phyloP scores from a whole-genome alignment of 35 echinoderm and acorn worm species.

The Stichopus chloronotus region DNA sequence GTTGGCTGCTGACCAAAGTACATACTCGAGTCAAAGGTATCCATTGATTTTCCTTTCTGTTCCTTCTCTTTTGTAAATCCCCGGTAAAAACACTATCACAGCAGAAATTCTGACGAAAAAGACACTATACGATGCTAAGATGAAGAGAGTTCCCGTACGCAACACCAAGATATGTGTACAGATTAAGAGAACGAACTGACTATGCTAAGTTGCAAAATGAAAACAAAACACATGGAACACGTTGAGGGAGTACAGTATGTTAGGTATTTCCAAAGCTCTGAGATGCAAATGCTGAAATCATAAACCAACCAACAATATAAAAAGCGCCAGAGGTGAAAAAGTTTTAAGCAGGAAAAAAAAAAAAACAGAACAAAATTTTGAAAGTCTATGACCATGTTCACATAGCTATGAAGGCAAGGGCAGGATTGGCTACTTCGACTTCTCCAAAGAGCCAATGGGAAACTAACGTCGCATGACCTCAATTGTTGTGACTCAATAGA shows the following conservation, averaged over 20 bases:
- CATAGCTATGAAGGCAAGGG: not conserved
- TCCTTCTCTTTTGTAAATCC: too few relatives aligned
- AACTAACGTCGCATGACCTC: constrained; percentile 29
- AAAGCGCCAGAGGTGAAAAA: constrained; percentile 1
- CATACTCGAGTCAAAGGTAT: constrained; percentile 41
- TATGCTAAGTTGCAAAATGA: too few relatives aligned
- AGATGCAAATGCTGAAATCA: not conserved
- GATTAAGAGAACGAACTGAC: too few relatives aligned
- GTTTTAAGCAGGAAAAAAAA: not conserved
- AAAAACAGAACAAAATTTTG: not conserved
- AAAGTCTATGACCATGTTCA: constrained; percentile 7
- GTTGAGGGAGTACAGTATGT: not conserved
- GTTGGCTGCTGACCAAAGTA: constrained; percentile 9
- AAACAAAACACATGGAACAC: too few relatives aligned
- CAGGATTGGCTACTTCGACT: constrained; percentile 39
- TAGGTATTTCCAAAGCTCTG: not conserved
- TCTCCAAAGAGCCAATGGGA: not conserved
- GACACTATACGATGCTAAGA: too few relatives aligned
- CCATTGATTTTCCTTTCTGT: not conserved
- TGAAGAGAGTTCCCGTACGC: too few relatives aligned
- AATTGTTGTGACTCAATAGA: not conserved
- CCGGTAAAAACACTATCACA: too few relatives aligned
- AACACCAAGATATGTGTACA: too few relatives aligned
- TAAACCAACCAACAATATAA: constrained; percentile 1
- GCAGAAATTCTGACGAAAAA: too few relatives aligned